Conservation (phyloP, 1,140 invertebrate genomes). For the Drosophila aff. region DNA sequence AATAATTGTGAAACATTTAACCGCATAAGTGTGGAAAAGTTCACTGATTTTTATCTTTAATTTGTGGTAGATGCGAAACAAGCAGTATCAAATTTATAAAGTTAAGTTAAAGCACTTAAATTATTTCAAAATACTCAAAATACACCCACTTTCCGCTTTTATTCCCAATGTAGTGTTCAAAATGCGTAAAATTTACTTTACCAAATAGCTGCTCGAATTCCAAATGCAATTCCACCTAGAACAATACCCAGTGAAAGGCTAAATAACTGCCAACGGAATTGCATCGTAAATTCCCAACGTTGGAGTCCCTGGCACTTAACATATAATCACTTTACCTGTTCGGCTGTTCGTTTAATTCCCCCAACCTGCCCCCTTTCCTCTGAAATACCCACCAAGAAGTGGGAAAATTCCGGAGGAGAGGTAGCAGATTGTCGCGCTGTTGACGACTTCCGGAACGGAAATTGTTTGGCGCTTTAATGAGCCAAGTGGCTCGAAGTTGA, state of each 20-base stretch:
- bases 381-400: conserved; percentile 3
- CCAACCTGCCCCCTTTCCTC: neutral
- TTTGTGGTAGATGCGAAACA: too few relatives aligned
- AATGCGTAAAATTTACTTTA: neutral
- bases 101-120: neutral
- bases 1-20: neutral
- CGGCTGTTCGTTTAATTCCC: neutral
- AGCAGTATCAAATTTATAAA: neutral
- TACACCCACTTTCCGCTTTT: neutral
- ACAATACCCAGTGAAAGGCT: neutral
- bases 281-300: conserved; percentile 23
- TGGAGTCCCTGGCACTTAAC: conserved; percentile 5
- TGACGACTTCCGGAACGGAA: conserved; percentile 58
- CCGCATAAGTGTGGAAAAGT: too few relatives aligned
- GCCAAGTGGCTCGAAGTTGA: conserved; percentile 41
- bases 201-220: neutral
- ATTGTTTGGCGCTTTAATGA: conserved; percentile 75
- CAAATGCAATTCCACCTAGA: conserved; percentile 5
- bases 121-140: neutral
- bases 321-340: conserved; percentile 26
- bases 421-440: conserved; percentile 48
- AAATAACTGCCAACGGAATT: conserved; percentile 18
- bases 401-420: neutral
- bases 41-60: too few relatives aligned
- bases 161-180: neutral